Conservation (phyloP, 2,888 invertebrate genomes). For the Phaonia tiefii region DNA sequence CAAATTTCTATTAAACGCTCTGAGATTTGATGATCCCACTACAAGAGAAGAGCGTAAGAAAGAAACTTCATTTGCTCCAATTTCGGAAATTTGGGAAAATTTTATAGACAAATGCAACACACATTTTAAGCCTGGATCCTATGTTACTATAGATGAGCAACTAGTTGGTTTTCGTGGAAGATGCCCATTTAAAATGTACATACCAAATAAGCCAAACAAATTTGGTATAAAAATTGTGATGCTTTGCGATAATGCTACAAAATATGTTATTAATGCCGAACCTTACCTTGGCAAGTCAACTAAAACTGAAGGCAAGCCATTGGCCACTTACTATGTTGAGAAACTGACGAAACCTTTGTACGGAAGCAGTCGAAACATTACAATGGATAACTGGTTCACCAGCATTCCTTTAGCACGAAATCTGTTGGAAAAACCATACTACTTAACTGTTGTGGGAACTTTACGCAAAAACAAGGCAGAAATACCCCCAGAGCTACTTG, state of each 20-base stretch:
- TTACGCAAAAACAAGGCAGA: too few relatives aligned
- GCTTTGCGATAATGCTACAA: background rate
- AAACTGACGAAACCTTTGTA: slow-evolving; percentile 20
- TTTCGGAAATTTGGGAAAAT: slow-evolving; percentile 13
- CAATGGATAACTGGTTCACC: too few relatives aligned
- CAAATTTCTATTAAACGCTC: slow-evolving; percentile 13
- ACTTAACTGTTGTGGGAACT: too few relatives aligned
- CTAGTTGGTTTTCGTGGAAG: too few relatives aligned
- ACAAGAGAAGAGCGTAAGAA: slow-evolving; percentile 16
- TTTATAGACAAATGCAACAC: slow-evolving; percentile 16
- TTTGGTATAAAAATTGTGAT: too few relatives aligned
- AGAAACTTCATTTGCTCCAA: slow-evolving; percentile 4
- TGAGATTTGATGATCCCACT: slow-evolving; percentile 7
- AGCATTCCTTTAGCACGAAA: too few relatives aligned
- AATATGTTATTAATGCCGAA: slow-evolving; percentile 10
- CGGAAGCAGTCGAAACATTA: slow-evolving; percentile 20
- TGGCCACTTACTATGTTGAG: slow-evolving; percentile 12
- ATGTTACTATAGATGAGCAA: too few relatives aligned
- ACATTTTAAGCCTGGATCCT: too few relatives aligned
- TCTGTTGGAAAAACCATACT: background rate
- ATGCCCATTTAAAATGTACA: too few relatives aligned
- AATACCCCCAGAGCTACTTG: too few relatives aligned
- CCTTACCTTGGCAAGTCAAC: too few relatives aligned
- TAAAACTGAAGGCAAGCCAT: slow-evolving; percentile 13
- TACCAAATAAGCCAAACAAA: too few relatives aligned